phyloP scores from a whole-genome alignment of 2,797 vertebrate genomes.

The Coregonus sp. region DNA sequence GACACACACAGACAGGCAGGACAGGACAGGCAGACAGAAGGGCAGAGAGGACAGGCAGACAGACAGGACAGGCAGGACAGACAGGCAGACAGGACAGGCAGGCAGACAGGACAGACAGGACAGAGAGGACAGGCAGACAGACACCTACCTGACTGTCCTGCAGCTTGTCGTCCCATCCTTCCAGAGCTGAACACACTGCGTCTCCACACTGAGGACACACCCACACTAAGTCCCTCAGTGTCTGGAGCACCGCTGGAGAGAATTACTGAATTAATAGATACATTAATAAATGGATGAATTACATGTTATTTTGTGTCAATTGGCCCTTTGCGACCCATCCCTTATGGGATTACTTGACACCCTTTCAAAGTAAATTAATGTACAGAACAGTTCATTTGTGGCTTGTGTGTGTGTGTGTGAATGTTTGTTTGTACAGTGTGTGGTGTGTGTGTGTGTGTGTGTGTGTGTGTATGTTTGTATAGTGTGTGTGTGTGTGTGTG shows the following conservation, averaged over 20 bases:
- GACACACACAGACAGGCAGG: background rate
- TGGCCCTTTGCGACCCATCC: background rate
- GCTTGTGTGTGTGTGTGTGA: background rate
- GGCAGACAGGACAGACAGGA: background rate
- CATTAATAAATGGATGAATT: too few relatives aligned
- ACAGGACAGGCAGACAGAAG: background rate
- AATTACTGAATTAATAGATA: background rate
- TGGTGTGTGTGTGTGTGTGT: background rate
- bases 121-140: background rate
- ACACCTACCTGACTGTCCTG: conserved; percentile 88
- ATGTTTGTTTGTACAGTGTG: background rate
- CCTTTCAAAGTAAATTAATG: too few relatives aligned
- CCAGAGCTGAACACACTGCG: conserved; percentile 83
- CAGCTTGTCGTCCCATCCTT: conserved; percentile 84
- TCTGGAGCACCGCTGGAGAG: conserved; percentile 85
- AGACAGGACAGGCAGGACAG: background rate
- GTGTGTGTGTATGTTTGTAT: background rate
- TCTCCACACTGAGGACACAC: conserved; percentile 87
- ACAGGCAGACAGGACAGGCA: background rate
- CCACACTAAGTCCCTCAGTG: conserved; percentile 91
- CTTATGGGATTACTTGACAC: background rate
- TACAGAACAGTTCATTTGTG: too few relatives aligned
- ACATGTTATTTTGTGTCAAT: too few relatives aligned
- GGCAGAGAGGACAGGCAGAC: background rate
- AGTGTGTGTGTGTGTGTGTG: background rate